Conservation (phyloP, 2,797 vertebrate genomes). For the Streptopelia turtur region DNA sequence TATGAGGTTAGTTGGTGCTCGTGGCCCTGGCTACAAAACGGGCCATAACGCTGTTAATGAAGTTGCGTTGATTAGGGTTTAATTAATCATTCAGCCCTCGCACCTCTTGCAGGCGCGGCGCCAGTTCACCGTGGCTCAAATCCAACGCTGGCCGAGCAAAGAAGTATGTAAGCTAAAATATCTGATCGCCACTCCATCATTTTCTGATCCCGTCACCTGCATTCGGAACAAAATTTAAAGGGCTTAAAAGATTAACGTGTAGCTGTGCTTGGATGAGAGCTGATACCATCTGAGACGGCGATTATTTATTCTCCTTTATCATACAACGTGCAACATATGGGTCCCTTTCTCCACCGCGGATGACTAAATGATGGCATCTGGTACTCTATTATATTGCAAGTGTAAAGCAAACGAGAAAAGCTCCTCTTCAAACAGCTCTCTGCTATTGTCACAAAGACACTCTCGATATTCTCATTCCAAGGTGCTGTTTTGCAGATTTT, state of each 20-base stretch:
- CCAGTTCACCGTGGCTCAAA: neutral
- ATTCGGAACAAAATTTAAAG: neutral
- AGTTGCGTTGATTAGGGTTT: neutral
- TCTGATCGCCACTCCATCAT: neutral
- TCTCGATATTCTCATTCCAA: neutral
- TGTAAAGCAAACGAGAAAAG: conserved; percentile 15
- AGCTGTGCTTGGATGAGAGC: neutral
- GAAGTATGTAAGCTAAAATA: neutral
- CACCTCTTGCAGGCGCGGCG: neutral
- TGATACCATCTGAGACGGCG: neutral
- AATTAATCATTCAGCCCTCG: neutral
- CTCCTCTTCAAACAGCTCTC: conserved; percentile 30
- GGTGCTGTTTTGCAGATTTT: neutral
- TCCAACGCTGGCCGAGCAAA: neutral
- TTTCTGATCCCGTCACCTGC: neutral
- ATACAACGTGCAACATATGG: conserved; percentile 8
- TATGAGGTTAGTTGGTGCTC: fast-evolving
- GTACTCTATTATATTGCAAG: conserved; percentile 22
- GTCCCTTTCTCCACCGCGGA: neutral
- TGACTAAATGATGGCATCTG: conserved; percentile 65
- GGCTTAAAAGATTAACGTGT: neutral
- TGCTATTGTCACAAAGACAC: neutral
- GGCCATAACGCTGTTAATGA: neutral
- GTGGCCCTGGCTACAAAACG: neutral
- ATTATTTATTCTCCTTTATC: conserved; percentile 52